A percentile compares a stretch with the other conserved stretches of the same genome.
Evolutionary conservation across 2,113 vertebrate genomes (phyloP).

Genomic region (Myiopsitta monachus): DNA sequence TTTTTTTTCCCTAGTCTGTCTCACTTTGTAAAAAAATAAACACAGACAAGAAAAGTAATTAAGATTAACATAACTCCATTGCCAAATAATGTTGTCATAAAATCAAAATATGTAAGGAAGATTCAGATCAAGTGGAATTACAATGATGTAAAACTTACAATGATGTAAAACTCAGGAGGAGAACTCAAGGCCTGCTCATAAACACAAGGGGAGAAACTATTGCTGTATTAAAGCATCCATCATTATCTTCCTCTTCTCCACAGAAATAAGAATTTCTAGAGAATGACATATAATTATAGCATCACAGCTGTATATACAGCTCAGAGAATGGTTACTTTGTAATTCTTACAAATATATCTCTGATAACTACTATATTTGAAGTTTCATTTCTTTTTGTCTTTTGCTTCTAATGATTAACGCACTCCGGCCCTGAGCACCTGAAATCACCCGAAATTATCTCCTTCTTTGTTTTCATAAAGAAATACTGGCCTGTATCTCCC

Average conservation of each 20-base stretch:
- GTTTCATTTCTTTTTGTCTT: neutral
- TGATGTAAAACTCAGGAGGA: neutral
- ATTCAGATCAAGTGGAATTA: slow-evolving; percentile 1
- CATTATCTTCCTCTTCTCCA: neutral
- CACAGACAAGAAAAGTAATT: neutral
- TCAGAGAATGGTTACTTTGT: neutral
- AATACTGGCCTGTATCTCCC: neutral
- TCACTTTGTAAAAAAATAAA: neutral
- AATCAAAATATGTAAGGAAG: neutral
- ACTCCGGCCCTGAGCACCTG: neutral
- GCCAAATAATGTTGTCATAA: neutral
- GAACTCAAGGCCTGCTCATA: neutral
- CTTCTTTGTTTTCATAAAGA: neutral
- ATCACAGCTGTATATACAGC: neutral
- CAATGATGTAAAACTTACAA: neutral
- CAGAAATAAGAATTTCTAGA: neutral
- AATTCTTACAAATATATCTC: neutral
- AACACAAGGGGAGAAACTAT: neutral
- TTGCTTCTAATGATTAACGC: neutral
- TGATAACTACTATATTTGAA: neutral
- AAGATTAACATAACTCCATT: neutral
- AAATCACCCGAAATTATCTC: neutral
- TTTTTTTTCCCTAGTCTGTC: neutral
- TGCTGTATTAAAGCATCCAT: neutral
- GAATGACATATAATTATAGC: neutral